Evolutionary conservation across 2,888 invertebrate species (phyloP).

Genomic region (Zaprionus lineosus): DNA sequence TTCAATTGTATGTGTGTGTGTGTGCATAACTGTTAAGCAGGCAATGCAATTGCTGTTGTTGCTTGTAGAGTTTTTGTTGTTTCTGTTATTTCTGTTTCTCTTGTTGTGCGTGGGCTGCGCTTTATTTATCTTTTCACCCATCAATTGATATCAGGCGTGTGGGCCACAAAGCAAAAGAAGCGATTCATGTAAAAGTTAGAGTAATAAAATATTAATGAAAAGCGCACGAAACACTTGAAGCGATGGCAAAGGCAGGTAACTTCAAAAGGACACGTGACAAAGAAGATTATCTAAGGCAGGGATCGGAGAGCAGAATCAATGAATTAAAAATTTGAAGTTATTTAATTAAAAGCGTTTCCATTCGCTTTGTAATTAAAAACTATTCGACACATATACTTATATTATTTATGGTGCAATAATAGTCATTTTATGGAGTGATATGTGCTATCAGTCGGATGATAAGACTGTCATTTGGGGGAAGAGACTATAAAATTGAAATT

Average conservation of each 20-base stretch:
- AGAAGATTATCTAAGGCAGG: too few species aligned
- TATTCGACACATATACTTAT: too few species aligned
- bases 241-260: conserved; percentile 13
- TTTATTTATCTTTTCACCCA: conserved; percentile 54
- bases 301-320: too few species aligned
- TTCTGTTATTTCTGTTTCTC: conserved; percentile 15
- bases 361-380: too few species aligned
- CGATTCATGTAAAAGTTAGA: conserved; percentile 43
- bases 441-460: too few species aligned
- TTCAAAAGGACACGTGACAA: conserved; percentile 2
- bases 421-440: too few species aligned
- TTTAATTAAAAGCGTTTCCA: too few species aligned
- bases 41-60: conserved; percentile 20
- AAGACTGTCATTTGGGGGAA: too few species aligned
- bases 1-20: conserved; percentile 20
- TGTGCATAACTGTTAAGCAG: conserved; percentile 47
- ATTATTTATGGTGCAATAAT: too few species aligned
- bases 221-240: neutral
- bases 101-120: conserved; percentile 54
- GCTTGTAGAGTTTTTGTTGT: conserved; percentile 1
- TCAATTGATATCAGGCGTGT: conserved; percentile 38
- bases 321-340: too few species aligned
- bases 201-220: conserved; percentile 52
- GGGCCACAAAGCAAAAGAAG: conserved; percentile 33
- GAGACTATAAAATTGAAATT: too few species aligned